A percentile compares a stretch with the other conserved stretches of the same genome.
Evolutionary conservation across 2,888 invertebrate species (phyloP).

Genomic region (Escarpia spicata): DNA sequence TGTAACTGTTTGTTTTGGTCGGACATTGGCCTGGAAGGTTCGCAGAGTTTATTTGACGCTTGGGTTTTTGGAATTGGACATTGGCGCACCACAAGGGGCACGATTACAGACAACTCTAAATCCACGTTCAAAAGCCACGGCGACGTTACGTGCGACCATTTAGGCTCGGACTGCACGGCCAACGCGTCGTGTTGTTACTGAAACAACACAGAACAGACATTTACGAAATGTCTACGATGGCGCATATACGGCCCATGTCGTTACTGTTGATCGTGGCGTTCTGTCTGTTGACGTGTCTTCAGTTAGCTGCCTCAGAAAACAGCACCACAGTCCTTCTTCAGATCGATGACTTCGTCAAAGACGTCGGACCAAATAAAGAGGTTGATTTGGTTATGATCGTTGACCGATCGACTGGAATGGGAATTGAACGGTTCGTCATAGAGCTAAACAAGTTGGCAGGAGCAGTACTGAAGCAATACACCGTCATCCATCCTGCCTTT

Average conservation of each 20-base stretch:
- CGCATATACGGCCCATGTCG: neutral
- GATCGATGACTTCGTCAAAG: neutral
- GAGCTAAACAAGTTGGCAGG: conserved; percentile 25
- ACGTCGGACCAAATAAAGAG: conserved; percentile 33
- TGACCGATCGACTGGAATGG: conserved; percentile 33
- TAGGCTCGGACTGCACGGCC: neutral
- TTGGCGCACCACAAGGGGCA: neutral
- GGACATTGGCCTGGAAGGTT: neutral
- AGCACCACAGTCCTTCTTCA: neutral
- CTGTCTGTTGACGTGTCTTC: neutral
- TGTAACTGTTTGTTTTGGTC: neutral
- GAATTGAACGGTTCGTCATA: conserved; percentile 31
- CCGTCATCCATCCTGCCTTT: conserved; percentile 38
- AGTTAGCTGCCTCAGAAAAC: neutral
- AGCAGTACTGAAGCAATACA: conserved; percentile 36
- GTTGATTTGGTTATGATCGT: conserved; percentile 35
- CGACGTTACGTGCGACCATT: too few species aligned
- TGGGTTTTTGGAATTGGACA: neutral
- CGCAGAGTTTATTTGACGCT: neutral
- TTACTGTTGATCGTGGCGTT: neutral
- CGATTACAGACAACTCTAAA: too few species aligned
- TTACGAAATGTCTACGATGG: neutral
- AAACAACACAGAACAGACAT: neutral
- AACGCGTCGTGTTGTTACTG: neutral
- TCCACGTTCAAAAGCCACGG: too few species aligned